These are phyloP conservation scores for Andrena bicolor DNA, from an alignment of 2,888 invertebrate genomes.

Conservation along the genomic window DNA sequence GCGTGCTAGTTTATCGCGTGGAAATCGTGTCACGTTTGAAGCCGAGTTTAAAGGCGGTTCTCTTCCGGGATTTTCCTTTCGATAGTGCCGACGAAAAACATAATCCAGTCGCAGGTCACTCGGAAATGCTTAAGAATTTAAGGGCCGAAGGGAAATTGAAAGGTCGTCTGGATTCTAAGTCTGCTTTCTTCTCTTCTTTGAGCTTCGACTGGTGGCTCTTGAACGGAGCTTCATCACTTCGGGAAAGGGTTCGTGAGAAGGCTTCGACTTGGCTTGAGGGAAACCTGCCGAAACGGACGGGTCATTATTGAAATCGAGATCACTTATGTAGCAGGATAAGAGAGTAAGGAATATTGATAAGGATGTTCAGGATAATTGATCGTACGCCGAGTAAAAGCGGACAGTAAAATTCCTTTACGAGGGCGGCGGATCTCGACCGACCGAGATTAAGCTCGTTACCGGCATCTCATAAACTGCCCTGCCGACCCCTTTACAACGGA, in stretches of 20 bases:
- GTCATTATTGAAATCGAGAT: conserved; percentile 34
- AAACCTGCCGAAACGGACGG: conserved; percentile 39
- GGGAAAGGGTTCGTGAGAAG: conserved; percentile 10
- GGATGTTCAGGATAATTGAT: conserved; percentile 36
- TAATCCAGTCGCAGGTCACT: background rate
- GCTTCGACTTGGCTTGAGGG: conserved; percentile 33
- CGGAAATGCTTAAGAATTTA: too few relatives aligned
- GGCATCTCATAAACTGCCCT: conserved; percentile 32
- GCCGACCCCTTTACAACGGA: background rate
- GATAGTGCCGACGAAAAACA: background rate
- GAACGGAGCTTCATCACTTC: conserved; percentile 23
- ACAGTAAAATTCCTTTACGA: conserved; percentile 62
- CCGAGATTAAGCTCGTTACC: conserved; percentile 52
- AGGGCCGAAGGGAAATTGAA: background rate
- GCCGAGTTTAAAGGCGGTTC: conserved; percentile 16
- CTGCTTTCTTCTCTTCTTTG: conserved; percentile 13
- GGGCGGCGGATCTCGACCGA: conserved; percentile 29
- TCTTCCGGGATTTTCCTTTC: background rate
- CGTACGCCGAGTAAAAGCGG: conserved; percentile 18
- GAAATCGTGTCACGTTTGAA: conserved; percentile 32
- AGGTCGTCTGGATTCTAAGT: background rate
- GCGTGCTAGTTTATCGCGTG: conserved; percentile 23
- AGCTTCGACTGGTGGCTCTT: conserved; percentile 1
- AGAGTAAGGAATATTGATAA: conserved; percentile 27
- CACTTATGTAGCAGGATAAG: background rate